phyloP scores from a whole-genome alignment of 2,888 invertebrate species.

The Nebria salina region DNA sequence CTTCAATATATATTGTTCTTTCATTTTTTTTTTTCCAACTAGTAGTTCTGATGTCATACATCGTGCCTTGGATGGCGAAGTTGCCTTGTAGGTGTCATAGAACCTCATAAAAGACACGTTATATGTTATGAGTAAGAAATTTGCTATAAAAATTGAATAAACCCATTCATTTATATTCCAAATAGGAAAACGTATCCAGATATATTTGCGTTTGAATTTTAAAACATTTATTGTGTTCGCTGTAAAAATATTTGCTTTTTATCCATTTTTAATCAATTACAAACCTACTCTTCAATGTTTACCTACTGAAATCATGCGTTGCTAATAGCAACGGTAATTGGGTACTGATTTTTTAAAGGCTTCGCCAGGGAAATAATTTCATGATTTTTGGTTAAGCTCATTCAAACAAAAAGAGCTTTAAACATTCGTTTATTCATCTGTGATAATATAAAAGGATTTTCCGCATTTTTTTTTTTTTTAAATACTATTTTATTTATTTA shows the following conservation, averaged over 20 bases:
- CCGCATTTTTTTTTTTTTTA: too few species aligned
- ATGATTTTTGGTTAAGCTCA: neutral
- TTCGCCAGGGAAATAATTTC: neutral
- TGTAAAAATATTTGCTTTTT: neutral
- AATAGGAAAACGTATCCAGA: too few species aligned
- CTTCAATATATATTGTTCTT: neutral
- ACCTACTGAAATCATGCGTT: neutral
- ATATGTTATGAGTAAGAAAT: neutral
- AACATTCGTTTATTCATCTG: too few species aligned
- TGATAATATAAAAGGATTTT: too few species aligned
- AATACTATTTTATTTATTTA: too few species aligned
- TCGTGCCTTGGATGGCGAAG: neutral
- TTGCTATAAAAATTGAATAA: neutral
- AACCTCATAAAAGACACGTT: neutral
- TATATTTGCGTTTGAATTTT: neutral
- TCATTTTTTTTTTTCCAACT: neutral
- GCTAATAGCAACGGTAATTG: neutral
- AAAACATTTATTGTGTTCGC: neutral
- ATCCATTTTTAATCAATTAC: neutral
- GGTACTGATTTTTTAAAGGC: neutral
- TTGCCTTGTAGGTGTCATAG: neutral
- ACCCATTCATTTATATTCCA: neutral
- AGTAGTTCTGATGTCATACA: constrained; percentile 1
- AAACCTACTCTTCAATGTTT: neutral
- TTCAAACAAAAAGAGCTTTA: neutral